Evolutionary conservation across 1,140 invertebrate species (phyloP), one percentile per base, ranked within the genome.

Genomic region (Drosophila setifemur): DNA sequence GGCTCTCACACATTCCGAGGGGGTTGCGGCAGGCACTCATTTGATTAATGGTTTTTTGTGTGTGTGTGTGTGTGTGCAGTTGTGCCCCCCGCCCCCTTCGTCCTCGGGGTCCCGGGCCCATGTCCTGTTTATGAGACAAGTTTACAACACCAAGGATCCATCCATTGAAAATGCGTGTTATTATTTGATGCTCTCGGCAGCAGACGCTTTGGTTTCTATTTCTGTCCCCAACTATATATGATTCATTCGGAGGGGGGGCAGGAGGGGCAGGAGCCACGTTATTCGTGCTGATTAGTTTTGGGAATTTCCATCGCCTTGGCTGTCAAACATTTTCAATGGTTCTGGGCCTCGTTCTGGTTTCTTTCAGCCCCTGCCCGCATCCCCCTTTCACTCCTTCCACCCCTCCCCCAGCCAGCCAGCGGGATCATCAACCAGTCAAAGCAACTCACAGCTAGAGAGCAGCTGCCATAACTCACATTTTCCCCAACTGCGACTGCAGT

Each of bases 21-120:
- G 43, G 26, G 9, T 2, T 11, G 29, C 4, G 11, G 14, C 1
- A 9, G 31, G 4, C 11, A 33, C 47, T 42, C 73, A 78, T 83
- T 85, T 83, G 78, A 83, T 83, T 83, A 83, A 83, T 83, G 79
- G 70, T 78, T 66, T 70, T 82, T 64, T 73, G 53, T 73, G 79
- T 57, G 72, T 21, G n/a, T n/a, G n/a, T n/a, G n/a, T n/a, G n/a
- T n/a, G n/a, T n/a, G n/a, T n/a, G n/a, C n/a, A n/a, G n/a, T n/a
- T n/a, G n/a, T n/a, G n/a, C n/a, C n/a, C n/a, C n/a, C 48, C 25
- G 26, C 54, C 39, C 9, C 19, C 23, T 31, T 14, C 26, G 29
- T 16, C 16, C 43, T n/a, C n/a, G n/a, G n/a, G n/a, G n/a, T n/a
- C n/a, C n/a, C n/a, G n/a, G n/a, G 14, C 26, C 31, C 19, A 28